Percentiles rank a stretch among this genome's conserved stretches.
These are phyloP conservation scores for Ricordea florida DNA, from an alignment of 92 coral and sea anemone species.

Conservation along the genomic window DNA sequence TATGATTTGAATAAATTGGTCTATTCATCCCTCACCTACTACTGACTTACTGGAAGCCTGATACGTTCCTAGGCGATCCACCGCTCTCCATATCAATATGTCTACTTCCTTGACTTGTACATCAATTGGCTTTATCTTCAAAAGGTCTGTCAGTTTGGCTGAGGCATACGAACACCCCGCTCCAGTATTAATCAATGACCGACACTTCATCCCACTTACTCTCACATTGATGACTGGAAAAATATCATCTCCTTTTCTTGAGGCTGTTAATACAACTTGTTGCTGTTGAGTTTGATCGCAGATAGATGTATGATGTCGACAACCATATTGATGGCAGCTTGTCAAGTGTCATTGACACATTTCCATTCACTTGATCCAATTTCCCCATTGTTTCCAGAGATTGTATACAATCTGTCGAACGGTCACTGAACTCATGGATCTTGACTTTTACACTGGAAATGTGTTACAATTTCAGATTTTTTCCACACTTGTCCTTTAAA, in stretches of 20 bases:
- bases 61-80: constrained; percentile 35
- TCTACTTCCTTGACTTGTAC: constrained; percentile 41
- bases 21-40: no score
- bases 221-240: constrained; percentile 34
- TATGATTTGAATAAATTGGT: no score
- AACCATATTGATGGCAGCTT: constrained; percentile 19
- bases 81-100: constrained; percentile 58
- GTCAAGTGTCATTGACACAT: constrained; percentile 22
- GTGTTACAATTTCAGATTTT: neutral
- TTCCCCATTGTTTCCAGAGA: constrained; percentile 38
- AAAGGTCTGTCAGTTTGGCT: constrained; percentile 25
- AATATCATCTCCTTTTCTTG: constrained; percentile 16
- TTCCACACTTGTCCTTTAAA: no score
- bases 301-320: constrained; percentile 24
- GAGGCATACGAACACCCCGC: constrained; percentile 53
- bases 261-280: neutral
- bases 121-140: constrained; percentile 38
- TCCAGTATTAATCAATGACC: constrained; percentile 46
- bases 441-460: constrained; percentile 7
- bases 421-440: constrained; percentile 11
- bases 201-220: constrained; percentile 30
- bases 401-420: neutral
- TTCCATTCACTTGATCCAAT: constrained; percentile 23
- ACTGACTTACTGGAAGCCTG: constrained; percentile 33
- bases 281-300: constrained; percentile 16